phyloP scores from a whole-genome alignment of 37 sponge, comb jelly and placozoan species.

The Tethya wilhelma region DNA sequence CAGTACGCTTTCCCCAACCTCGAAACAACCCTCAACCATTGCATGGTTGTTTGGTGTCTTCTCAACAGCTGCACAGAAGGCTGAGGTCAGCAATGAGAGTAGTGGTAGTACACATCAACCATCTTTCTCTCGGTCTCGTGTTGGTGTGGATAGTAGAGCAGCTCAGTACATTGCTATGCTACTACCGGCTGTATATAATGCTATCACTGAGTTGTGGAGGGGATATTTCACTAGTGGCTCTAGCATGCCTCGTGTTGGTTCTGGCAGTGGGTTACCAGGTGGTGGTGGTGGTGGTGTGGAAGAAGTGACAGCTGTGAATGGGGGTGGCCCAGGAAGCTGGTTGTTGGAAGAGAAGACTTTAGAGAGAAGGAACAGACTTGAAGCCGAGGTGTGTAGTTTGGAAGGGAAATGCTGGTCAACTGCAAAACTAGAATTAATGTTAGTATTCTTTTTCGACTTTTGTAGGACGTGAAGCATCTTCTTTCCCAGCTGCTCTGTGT shows the following conservation, averaged over 20 bases:
- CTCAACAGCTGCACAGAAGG: constrained; percentile 22
- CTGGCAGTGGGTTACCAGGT: background rate
- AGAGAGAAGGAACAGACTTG: background rate
- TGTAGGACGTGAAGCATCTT: constrained; percentile 44
- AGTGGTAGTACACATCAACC: constrained; percentile 8
- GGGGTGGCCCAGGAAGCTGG: background rate
- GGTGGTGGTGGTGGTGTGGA: background rate
- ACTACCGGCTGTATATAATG: constrained; percentile 44
- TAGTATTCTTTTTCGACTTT: background rate
- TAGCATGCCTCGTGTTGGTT: background rate
- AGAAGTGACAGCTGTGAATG: background rate
- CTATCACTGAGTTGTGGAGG: constrained; percentile 46
- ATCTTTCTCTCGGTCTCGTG: too few relatives aligned
- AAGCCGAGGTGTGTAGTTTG: background rate
- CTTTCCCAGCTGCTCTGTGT: constrained; percentile 9
- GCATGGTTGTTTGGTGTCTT: constrained; percentile 59
- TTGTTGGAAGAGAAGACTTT: background rate
- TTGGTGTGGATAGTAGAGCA: constrained; percentile 21
- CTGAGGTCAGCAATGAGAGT: background rate
- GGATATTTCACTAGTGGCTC: background rate
- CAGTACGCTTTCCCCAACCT: background rate
- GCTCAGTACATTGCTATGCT: constrained; percentile 35
- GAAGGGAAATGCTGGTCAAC: too few relatives aligned
- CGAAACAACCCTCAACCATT: constrained; percentile 37
- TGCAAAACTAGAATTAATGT: background rate